Evolutionary conservation across 2,888 invertebrate species (phyloP).

Genomic region (Odontocolon sp.): DNA sequence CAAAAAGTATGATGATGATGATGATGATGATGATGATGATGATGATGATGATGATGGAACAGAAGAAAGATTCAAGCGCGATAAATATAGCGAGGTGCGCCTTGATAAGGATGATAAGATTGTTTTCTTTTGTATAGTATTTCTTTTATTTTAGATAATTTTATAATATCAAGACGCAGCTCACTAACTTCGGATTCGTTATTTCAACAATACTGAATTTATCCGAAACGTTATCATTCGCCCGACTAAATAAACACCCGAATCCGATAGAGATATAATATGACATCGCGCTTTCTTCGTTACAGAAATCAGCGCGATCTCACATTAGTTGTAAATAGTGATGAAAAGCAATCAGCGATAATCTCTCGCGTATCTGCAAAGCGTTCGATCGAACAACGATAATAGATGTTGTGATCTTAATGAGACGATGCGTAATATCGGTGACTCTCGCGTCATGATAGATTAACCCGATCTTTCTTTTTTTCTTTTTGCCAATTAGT

Average conservation of each 20-base stretch:
- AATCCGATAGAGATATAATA: constrained; percentile 38
- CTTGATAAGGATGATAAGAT: background rate
- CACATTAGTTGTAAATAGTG: background rate
- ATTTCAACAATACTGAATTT: constrained; percentile 39
- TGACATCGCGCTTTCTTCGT: background rate
- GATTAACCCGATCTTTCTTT: background rate
- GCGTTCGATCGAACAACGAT: background rate
- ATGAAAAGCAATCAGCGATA: constrained; percentile 20
- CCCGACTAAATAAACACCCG: constrained; percentile 37
- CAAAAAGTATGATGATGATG: background rate
- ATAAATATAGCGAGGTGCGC: constrained; percentile 40
- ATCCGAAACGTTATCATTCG: constrained; percentile 18
- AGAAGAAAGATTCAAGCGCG: constrained; percentile 26
- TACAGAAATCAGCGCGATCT: background rate
- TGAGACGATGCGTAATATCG: background rate
- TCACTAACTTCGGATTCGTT: constrained; percentile 47
- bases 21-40: no score
- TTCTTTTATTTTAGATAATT: background rate
- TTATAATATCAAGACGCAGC: constrained; percentile 27
- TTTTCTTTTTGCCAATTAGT: no score
- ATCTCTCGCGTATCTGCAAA: background rate
- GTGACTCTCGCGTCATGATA: background rate
- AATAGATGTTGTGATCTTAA: background rate
- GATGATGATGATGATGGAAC: no score
- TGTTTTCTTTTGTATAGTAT: background rate